Percentiles rank a stretch among this genome's conserved stretches.
Conservation (phyloP, 2,888 invertebrate genomes). For the Apamea anceps region DNA sequence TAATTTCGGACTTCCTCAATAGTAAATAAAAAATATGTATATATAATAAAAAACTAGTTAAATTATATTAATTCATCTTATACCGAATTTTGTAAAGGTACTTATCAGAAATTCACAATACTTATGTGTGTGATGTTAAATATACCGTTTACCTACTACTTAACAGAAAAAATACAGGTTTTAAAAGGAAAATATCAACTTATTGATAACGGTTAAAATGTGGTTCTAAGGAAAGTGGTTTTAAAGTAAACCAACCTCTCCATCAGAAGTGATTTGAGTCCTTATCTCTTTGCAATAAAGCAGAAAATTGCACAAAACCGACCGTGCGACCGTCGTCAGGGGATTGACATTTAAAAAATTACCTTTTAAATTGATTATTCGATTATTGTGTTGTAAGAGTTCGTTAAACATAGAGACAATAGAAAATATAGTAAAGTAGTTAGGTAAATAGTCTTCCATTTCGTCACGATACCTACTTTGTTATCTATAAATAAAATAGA, state of each 20-base stretch:
- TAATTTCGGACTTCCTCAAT: neutral
- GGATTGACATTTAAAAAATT: constrained; percentile 39
- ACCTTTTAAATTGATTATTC: constrained; percentile 14
- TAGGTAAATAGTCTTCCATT: neutral
- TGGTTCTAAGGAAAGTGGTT: constrained; percentile 17
- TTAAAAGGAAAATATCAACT: constrained; percentile 3
- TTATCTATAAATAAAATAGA: neutral
- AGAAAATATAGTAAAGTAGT: neutral
- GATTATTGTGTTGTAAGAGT: constrained; percentile 7
- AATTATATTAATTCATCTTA: neutral
- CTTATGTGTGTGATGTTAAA: neutral
- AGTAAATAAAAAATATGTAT: neutral
- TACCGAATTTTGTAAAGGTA: neutral
- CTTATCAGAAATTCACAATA: neutral
- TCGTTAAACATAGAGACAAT: constrained; percentile 17
- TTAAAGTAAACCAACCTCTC: constrained; percentile 3
- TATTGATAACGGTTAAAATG: neutral
- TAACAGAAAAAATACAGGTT: neutral
- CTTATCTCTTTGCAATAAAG: neutral
- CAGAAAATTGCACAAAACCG: neutral
- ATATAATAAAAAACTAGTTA: neutral
- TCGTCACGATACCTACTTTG: neutral
- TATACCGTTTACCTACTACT: neutral
- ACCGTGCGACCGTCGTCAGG: neutral
- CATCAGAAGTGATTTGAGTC: neutral